Evolutionary conservation across 2,113 vertebrate genomes (phyloP).

Genomic region (Sapayoa aenigma): DNA sequence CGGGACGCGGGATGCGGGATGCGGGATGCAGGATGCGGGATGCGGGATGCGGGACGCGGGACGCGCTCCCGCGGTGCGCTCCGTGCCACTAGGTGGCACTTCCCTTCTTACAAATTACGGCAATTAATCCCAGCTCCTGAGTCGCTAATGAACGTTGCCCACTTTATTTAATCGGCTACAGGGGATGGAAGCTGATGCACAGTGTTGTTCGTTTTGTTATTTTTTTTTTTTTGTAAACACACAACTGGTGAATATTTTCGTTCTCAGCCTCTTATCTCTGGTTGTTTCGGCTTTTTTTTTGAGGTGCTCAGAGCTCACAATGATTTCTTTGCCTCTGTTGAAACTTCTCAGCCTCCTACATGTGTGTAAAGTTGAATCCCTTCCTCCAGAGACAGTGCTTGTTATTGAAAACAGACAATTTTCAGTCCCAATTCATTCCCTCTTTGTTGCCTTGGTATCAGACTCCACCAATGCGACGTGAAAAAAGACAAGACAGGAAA

Average conservation of each 20-base stretch:
- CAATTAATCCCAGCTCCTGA: not conserved
- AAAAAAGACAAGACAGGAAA: not conserved
- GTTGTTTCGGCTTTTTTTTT: not conserved
- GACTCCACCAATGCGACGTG: not conserved
- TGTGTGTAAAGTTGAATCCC: not conserved
- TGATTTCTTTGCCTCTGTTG: not conserved
- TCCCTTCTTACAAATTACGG: conserved; percentile 25
- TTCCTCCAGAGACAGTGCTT: not conserved
- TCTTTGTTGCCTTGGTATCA: conserved; percentile 3
- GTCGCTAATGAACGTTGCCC: not conserved
- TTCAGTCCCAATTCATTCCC: not conserved
- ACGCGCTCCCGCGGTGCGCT: not conserved
- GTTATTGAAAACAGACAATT: not conserved
- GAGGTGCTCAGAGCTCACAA: not conserved
- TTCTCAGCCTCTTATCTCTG: not conserved
- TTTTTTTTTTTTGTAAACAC: not conserved
- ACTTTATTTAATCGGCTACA: not conserved
- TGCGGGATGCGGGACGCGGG: not conserved
- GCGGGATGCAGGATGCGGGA: too few species aligned
- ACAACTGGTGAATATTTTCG: not conserved
- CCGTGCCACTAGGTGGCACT: conserved; percentile 60
- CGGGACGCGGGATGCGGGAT: too few species aligned
- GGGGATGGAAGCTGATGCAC: not conserved
- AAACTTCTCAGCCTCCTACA: not conserved
- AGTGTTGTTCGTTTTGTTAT: not conserved